Evolutionary conservation across 2,797 vertebrate species (phyloP), one percentile per base, ranked within the genome.

Genomic region (Acomys russatus): DNA sequence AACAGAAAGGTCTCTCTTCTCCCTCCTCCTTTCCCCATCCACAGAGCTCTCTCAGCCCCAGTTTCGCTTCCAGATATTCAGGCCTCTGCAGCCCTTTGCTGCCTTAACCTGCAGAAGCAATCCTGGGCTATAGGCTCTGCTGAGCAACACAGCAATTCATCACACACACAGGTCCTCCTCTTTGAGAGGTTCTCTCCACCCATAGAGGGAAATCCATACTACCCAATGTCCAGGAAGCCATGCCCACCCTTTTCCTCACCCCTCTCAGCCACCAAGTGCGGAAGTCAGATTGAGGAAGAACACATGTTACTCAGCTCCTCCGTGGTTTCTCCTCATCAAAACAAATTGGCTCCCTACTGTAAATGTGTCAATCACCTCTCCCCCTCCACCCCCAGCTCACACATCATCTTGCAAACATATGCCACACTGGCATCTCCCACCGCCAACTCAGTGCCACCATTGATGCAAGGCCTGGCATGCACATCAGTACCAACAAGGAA

Each of bases 151-250:
- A 56, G 94, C 97, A 84, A 93, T 97, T 97, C 35, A 85, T 59
- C 66, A 44, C 44, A 44, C 44, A 44, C 44, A 44, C 44, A 44
- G 44, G 44, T 44, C 4, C 44, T 44, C 90, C 56, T 77, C 91
- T 97, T 94, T 89, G 70, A 66, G 92, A 94, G 77, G 44, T 44
- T 44, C 44, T 44, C 44, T 44, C 44, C 44, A 56, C 78, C 98
- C 97, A 97, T 96, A 97, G 56, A 87, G 97, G 86, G 87, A 97
- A 80, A 91, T n/a, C 96, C 95, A 92, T 54, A 96, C 98, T 98
- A 96, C 97, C 94, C 54, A 25, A 71, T 92, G 94, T 89, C 66
- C 56, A 3, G 14, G 54, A 94, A 94, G 33, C 93, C 96, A 59
- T 77, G 92, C 87, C 66, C 80, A 61, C 74, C 96, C 93, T 51